Evolutionary conservation across 2,797 vertebrate genomes (phyloP).

Genomic region (Typhlichthys subterraneus): DNA sequence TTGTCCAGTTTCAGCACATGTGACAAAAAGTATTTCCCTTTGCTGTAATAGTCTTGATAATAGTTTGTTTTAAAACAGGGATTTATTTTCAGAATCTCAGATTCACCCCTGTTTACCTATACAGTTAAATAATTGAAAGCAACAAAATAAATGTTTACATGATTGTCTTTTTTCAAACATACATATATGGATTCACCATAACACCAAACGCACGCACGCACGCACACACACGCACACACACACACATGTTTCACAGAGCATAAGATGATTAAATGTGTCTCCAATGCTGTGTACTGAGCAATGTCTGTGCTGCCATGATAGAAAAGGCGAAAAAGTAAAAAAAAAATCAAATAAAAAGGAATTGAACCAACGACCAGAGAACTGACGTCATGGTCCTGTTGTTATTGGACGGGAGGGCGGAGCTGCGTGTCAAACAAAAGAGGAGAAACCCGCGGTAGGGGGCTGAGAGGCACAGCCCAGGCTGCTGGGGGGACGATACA

Average conservation of each 20-base stretch:
- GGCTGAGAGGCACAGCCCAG: conserved; percentile 88
- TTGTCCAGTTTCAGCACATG: conserved; percentile 47
- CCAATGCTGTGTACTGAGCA: conserved; percentile 63
- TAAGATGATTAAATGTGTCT: conserved; percentile 43
- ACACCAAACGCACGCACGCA: background rate
- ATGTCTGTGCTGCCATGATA: conserved; percentile 60
- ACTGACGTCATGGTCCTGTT: conserved; percentile 50
- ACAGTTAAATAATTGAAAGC: conserved; percentile 52
- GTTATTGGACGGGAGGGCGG: conserved; percentile 60
- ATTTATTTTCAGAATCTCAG: conserved; percentile 51
- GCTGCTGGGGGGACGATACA: conserved; percentile 94
- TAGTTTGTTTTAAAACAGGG: conserved; percentile 64
- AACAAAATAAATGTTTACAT: conserved; percentile 62
- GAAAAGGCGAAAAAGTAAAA: conserved; percentile 33
- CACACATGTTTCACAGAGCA: conserved; percentile 7
- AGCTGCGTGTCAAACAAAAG: conserved; percentile 90
- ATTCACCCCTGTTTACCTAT: conserved; percentile 46
- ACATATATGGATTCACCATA: conserved; percentile 53
- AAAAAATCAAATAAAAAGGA: conserved; percentile 36
- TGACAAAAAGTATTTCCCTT: conserved; percentile 47
- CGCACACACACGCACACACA: background rate
- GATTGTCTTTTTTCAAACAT: conserved; percentile 79
- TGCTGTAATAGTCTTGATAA: conserved; percentile 68
- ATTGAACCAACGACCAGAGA: conserved; percentile 64
- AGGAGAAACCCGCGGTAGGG: conserved; percentile 95